phyloP scores from a whole-genome alignment of 2,888 invertebrate genomes.

The Erebia ligea region DNA sequence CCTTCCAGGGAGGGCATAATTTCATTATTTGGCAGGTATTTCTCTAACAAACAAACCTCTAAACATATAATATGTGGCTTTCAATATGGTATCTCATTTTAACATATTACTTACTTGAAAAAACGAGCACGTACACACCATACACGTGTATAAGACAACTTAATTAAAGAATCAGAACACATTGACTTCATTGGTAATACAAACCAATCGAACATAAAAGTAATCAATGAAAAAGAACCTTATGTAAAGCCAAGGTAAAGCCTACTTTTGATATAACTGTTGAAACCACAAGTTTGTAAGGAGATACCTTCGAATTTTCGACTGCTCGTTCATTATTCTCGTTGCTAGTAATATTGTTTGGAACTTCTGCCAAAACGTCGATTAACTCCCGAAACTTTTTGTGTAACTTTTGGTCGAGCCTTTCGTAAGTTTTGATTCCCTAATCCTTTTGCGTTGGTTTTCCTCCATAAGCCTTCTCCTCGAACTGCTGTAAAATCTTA shows the following conservation, averaged over 20 bases:
- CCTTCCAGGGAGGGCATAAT: too few species aligned
- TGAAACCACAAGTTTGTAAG: not conserved
- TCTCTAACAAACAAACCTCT: too few species aligned
- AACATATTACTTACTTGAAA: not conserved
- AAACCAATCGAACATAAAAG: not conserved
- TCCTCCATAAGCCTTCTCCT: too few species aligned
- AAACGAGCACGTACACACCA: not conserved
- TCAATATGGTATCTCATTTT: not conserved
- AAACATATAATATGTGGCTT: too few species aligned
- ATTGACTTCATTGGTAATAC: not conserved
- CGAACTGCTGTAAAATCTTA: too few species aligned
- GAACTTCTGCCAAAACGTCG: not conserved
- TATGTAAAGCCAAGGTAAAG: not conserved
- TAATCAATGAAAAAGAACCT: not conserved
- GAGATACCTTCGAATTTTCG: not conserved
- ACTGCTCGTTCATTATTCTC: not conserved
- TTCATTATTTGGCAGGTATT: too few species aligned
- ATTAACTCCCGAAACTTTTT: not conserved
- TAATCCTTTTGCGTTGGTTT: not conserved
- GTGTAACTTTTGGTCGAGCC: not conserved
- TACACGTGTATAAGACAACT: constrained; percentile 12
- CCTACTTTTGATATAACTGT: not conserved
- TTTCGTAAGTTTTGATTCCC: not conserved
- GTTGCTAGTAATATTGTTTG: not conserved
- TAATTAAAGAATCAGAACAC: constrained; percentile 9